Conservation (phyloP, 2,888 invertebrate species). For the Eurois occulta region DNA sequence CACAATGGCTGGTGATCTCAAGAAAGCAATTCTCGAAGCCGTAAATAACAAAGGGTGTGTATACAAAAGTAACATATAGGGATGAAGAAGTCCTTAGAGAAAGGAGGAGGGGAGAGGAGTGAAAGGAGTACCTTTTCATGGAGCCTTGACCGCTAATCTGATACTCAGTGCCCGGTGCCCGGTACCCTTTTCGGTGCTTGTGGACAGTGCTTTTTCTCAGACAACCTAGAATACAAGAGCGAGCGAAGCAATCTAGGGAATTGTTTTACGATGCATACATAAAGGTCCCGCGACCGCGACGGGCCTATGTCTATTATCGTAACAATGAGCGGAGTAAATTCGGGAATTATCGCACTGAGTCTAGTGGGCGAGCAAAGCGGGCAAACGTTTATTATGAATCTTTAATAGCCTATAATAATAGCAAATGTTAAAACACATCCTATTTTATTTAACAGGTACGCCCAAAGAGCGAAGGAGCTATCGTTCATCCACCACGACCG, state of each 20-base stretch:
- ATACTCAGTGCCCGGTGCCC: no score
- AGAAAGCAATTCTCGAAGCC: slow-evolving; percentile 67
- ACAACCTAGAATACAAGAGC: neutral
- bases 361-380: neutral
- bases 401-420: neutral
- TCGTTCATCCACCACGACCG: slow-evolving; percentile 76
- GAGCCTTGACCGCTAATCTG: no score
- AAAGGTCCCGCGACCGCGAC: no score
- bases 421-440: neutral
- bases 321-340: neutral
- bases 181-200: no score
- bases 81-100: no score
- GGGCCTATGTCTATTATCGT: neutral
- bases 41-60: slow-evolving; percentile 68
- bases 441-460: slow-evolving; percentile 62
- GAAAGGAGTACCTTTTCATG: neutral
- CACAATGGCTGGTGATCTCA: slow-evolving; percentile 66
- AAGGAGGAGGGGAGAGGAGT: no score
- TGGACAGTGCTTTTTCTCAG: no score
- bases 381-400: neutral
- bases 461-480: slow-evolving; percentile 61
- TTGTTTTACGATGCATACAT: no score
- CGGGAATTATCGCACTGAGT: accelerated
- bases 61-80: neutral
- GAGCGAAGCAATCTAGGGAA: no score